Percentiles rank a stretch among this genome's conserved stretches.
Evolutionary conservation across 2,797 vertebrate genomes (phyloP).

Genomic region (Zonotrichia albicollis): DNA sequence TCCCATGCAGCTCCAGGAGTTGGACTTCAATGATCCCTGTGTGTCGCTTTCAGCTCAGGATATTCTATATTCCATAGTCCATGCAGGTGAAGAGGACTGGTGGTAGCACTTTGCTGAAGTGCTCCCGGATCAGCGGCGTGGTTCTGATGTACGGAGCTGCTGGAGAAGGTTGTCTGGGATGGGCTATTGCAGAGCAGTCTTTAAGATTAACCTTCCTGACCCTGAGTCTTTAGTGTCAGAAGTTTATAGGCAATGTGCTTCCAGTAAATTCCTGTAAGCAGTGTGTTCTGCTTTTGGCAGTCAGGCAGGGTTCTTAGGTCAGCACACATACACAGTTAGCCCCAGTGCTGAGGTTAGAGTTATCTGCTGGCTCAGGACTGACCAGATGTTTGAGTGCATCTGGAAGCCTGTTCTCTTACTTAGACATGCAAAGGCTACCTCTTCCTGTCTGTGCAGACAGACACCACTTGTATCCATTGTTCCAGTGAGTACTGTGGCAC

Average conservation of each 20-base stretch:
- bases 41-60: not conserved
- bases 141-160: not conserved
- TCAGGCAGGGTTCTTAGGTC: not conserved
- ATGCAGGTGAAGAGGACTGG: not conserved
- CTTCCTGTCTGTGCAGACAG: not conserved
- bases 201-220: slow-evolving; percentile 10
- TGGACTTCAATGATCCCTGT: not conserved
- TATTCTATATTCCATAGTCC: accelerated
- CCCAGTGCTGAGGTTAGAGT: not conserved
- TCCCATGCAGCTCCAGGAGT: not conserved
- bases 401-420: not conserved
- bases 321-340: not conserved
- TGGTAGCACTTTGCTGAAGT: not conserved
- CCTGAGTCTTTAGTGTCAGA: not conserved
- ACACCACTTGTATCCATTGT: not conserved
- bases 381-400: slow-evolving; percentile 11
- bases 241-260: not conserved
- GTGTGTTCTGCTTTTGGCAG: not conserved
- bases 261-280: slow-evolving; percentile 29
- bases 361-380: not conserved
- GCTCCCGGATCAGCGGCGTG: not conserved
- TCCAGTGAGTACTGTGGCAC: not conserved
- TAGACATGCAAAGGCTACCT: not conserved
- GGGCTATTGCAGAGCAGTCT: not conserved
- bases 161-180: not conserved